Evolutionary conservation across 2,888 invertebrate species (phyloP).

Genomic region (Gnatocerus cornutus): DNA sequence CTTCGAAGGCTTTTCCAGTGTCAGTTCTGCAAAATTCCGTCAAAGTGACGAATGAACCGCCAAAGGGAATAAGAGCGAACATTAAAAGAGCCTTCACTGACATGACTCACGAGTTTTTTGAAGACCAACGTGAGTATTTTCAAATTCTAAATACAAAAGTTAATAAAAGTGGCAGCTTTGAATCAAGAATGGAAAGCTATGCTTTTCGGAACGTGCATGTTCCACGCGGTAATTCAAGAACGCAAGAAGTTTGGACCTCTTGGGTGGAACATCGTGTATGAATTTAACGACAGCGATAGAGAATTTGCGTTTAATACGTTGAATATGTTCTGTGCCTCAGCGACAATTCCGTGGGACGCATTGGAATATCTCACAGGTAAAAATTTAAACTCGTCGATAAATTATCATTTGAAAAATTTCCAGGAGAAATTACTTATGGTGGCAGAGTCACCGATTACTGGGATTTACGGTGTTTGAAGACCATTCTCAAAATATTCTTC

Average conservation of each 20-base stretch:
- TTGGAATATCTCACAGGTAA: slow-evolving; percentile 88
- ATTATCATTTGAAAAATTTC: slow-evolving; percentile 48
- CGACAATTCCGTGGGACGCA: slow-evolving; percentile 90
- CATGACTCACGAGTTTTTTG: slow-evolving; percentile 85
- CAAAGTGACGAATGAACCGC: slow-evolving; percentile 96
- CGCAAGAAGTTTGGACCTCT: slow-evolving; percentile 92
- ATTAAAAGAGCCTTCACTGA: slow-evolving; percentile 87
- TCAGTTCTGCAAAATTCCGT: slow-evolving; percentile 94
- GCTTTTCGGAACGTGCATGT: slow-evolving; percentile 90
- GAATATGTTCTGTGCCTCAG: slow-evolving; percentile 84
- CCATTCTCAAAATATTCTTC: slow-evolving; percentile 87
- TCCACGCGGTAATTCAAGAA: slow-evolving; percentile 95
- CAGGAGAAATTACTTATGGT: slow-evolving; percentile 94
- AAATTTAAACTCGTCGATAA: not conserved
- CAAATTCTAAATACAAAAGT: not conserved
- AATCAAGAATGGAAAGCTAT: slow-evolving; percentile 82
- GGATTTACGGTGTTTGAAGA: slow-evolving; percentile 91
- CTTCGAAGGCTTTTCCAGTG: slow-evolving; percentile 89
- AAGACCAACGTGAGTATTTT: slow-evolving; percentile 78
- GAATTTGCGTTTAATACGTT: slow-evolving; percentile 91
- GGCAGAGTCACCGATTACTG: slow-evolving; percentile 95
- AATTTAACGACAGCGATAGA: slow-evolving; percentile 94
- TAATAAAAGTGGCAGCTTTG: slow-evolving; percentile 70
- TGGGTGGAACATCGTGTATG: slow-evolving; percentile 96
- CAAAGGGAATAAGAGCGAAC: slow-evolving; percentile 92